Evolutionary conservation across 2,888 invertebrate species (phyloP).

Genomic region (Synergus laeviventris): DNA sequence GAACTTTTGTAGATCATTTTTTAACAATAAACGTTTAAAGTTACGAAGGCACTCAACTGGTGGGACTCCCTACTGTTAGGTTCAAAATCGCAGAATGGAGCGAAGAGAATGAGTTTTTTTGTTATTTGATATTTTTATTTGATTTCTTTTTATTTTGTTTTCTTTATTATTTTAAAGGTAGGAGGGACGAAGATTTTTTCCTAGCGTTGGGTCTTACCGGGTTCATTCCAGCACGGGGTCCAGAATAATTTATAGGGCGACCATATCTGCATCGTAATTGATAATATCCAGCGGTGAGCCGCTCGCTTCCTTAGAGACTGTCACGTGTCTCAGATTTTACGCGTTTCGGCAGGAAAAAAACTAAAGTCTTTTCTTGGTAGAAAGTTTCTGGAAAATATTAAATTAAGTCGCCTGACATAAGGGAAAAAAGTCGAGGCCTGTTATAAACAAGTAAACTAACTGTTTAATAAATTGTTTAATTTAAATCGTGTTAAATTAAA

Average conservation of each 20-base stretch:
- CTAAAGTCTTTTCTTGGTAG: conserved; percentile 29
- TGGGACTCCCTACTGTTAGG: conserved; percentile 12
- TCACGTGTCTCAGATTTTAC: conserved; percentile 26
- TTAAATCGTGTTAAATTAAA: no score
- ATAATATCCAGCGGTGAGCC: conserved; percentile 61
- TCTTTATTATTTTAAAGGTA: background rate
- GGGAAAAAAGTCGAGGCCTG: background rate
- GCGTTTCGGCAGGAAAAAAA: conserved; percentile 43
- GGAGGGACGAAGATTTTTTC: conserved; percentile 1
- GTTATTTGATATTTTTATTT: background rate
- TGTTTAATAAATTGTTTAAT: background rate
- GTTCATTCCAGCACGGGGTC: conserved; percentile 53
- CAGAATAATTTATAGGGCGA: conserved; percentile 62
- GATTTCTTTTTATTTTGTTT: background rate
- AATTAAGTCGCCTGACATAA: background rate
- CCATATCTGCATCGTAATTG: conserved; percentile 63
- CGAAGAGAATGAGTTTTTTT: background rate
- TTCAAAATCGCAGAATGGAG: conserved; percentile 11
- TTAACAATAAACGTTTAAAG: background rate
- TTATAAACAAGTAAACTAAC: background rate
- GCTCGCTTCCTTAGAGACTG: conserved; percentile 39
- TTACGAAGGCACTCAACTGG: background rate
- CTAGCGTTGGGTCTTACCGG: background rate
- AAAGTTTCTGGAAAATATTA: conserved; percentile 46
- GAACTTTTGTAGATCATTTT: background rate